Evolutionary conservation across 2,888 invertebrate genomes (phyloP).

Genomic region (Subacronicta megacephala): DNA sequence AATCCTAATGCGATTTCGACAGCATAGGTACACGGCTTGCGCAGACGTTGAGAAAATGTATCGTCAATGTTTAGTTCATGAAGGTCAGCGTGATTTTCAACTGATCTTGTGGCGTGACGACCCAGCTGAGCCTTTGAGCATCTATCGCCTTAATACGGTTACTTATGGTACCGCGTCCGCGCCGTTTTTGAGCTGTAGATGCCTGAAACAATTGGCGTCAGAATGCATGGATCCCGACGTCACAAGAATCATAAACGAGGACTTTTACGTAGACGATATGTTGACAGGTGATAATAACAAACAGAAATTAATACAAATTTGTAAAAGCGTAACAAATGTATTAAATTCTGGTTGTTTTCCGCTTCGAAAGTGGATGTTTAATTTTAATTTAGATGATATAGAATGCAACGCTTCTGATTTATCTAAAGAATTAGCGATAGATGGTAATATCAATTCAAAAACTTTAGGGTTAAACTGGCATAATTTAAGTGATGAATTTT

Average conservation of each 20-base stretch:
- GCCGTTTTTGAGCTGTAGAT: conserved; percentile 3
- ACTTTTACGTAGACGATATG: conserved; percentile 8
- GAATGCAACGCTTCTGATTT: not conserved
- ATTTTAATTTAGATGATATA: not conserved
- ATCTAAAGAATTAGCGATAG: not conserved
- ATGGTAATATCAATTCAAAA: not conserved
- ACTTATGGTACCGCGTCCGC: conserved; percentile 1
- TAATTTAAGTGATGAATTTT: not conserved
- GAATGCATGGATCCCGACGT: conserved; percentile 1
- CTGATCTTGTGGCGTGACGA: too few species aligned
- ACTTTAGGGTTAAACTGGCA: not conserved
- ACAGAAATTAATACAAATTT: not conserved
- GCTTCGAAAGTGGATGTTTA: not conserved
- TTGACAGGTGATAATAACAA: not conserved
- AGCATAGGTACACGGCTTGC: not conserved
- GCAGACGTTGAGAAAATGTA: conserved; percentile 5
- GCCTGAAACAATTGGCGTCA: conserved; percentile 1
- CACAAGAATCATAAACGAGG: not conserved
- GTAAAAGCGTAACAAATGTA: not conserved
- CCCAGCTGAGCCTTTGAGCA: too few species aligned
- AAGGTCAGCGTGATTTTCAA: not conserved
- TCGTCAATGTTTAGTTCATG: not conserved
- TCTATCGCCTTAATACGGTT: too few species aligned
- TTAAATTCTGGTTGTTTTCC: conserved; percentile 4
- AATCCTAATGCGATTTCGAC: conserved; percentile 1